Conservation (phyloP, 64 coral and sea anemone species). For the Stichodactyla mertensii region DNA sequence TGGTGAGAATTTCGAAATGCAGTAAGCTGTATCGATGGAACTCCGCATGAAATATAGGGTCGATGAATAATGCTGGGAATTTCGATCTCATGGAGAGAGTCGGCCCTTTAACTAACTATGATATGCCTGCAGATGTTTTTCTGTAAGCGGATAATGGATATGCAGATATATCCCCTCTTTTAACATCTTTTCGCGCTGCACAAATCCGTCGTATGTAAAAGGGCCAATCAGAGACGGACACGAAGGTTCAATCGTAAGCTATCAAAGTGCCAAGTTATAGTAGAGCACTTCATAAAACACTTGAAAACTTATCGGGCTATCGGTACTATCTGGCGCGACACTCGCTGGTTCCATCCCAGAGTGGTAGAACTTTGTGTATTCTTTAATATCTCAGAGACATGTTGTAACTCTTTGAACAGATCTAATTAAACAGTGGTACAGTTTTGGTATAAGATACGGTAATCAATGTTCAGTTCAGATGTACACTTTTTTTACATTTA, state of each 20-base stretch:
- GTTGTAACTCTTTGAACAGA: too few species aligned
- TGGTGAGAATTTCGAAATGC: slow-evolving; percentile 11
- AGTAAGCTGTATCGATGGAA: background rate
- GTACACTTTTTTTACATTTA: too few species aligned
- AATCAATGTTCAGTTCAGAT: too few species aligned
- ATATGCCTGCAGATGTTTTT: slow-evolving; percentile 19
- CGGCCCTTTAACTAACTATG: background rate
- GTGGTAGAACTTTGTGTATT: background rate
- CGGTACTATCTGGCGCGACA: background rate
- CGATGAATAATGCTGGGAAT: slow-evolving; percentile 27
- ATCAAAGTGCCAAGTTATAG: background rate
- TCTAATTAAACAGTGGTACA: too few species aligned
- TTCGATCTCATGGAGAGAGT: slow-evolving; percentile 11
- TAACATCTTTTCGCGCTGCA: slow-evolving; percentile 5
- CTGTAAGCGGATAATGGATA: slow-evolving; percentile 33
- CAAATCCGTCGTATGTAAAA: slow-evolving; percentile 19
- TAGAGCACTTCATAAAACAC: background rate
- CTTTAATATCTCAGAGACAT: too few species aligned
- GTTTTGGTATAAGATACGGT: too few species aligned
- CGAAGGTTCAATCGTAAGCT: background rate
- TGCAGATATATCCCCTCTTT: background rate
- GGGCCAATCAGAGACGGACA: background rate
- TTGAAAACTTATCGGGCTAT: background rate
- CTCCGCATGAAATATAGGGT: slow-evolving; percentile 38
- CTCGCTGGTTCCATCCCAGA: background rate